A percentile compares a stretch with the other conserved stretches of the same genome.
These are phyloP conservation scores for Anser brachyrhynchus DNA, from an alignment of 2,113 vertebrate genomes.

Conservation along the genomic window DNA sequence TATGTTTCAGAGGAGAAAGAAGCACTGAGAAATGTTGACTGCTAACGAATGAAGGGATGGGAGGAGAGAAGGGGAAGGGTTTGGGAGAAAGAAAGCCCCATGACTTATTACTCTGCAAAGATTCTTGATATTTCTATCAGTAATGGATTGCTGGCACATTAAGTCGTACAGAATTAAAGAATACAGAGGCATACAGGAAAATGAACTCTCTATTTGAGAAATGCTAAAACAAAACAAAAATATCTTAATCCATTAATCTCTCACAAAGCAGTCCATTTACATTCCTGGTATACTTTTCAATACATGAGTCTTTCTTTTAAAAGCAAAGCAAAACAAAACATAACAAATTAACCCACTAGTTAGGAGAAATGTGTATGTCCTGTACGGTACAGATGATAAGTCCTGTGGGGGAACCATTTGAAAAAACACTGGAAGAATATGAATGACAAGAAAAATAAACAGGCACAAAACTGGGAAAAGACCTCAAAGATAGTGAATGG, in stretches of 20 bases:
- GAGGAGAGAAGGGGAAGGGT: not conserved
- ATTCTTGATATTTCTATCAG: not conserved
- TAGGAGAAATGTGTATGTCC: not conserved
- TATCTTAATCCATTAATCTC: not conserved
- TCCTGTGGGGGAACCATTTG: not conserved
- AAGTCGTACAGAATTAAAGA: not conserved
- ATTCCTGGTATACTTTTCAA: not conserved
- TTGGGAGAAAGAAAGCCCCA: not conserved
- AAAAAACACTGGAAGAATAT: not conserved
- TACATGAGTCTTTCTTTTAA: not conserved
- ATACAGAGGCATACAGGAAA: not conserved
- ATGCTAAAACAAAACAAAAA: not conserved
- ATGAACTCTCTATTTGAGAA: not conserved
- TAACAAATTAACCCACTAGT: not conserved
- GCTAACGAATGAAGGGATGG: not conserved
- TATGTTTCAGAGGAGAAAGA: not conserved
- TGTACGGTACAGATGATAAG: not conserved
- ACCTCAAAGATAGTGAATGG: not conserved
- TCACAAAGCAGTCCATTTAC: not conserved
- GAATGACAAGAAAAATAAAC: not conserved
- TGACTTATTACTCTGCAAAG: not conserved
- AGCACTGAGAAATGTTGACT: not conserved
- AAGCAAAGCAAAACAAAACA: not conserved
- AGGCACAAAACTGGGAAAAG: not conserved
- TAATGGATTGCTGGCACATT: not conserved